Evolutionary conservation across 2,888 invertebrate species (phyloP).

Genomic region (Latrodectus elegans): DNA sequence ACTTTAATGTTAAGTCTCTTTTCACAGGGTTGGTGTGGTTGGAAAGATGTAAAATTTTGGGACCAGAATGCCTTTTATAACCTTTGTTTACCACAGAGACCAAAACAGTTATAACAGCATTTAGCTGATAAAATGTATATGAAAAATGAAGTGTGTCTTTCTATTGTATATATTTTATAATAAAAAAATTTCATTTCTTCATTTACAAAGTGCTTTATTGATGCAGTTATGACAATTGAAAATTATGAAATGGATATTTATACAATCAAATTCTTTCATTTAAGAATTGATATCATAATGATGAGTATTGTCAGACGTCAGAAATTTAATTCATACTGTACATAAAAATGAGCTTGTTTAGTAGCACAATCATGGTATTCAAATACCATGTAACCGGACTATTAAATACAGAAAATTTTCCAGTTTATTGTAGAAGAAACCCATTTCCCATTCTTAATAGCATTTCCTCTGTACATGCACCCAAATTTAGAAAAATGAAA

Average conservation of each 20-base stretch:
- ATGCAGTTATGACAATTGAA: background rate
- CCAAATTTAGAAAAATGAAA: too few relatives aligned
- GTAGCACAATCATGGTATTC: too few relatives aligned
- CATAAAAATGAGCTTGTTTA: too few relatives aligned
- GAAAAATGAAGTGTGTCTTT: too few relatives aligned
- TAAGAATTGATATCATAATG: background rate
- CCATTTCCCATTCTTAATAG: too few relatives aligned
- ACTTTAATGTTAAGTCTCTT: background rate
- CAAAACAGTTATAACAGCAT: slow-evolving; percentile 72
- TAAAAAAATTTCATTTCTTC: background rate
- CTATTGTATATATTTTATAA: slow-evolving; percentile 1
- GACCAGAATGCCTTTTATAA: slow-evolving; percentile 95
- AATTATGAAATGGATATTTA: slow-evolving; percentile 1
- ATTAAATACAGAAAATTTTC: too few relatives aligned
- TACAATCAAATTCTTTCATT: background rate
- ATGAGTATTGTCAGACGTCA: too few relatives aligned
- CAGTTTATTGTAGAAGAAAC: too few relatives aligned
- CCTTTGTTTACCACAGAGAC: slow-evolving; percentile 91
- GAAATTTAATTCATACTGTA: too few relatives aligned
- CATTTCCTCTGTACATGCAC: too few relatives aligned
- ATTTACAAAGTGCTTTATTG: slow-evolving; percentile 3
- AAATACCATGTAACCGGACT: too few relatives aligned
- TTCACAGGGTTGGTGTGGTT: slow-evolving; percentile 97
- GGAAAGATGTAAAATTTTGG: slow-evolving; percentile 97
- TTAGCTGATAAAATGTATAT: background rate